These are phyloP conservation scores for Ashinkailepas kermadecensis DNA, from an alignment of 2,888 invertebrate genomes.

Conservation along the genomic window DNA sequence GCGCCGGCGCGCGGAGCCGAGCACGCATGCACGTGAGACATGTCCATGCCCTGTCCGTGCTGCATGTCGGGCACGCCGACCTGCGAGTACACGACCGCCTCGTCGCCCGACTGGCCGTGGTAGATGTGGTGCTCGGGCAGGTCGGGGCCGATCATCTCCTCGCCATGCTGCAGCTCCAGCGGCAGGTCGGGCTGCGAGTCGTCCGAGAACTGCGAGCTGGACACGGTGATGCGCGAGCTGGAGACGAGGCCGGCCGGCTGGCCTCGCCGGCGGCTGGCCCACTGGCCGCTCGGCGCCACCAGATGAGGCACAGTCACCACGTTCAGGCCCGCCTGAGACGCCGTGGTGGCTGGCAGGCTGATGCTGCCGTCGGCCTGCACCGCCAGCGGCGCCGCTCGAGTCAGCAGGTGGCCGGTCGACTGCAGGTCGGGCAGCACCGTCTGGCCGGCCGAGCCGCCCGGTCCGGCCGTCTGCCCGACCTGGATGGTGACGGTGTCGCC, in stretches of 20 bases:
- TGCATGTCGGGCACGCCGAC: not conserved
- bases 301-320: not conserved
- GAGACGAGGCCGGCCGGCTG: not conserved
- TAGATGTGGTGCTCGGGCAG: not conserved
- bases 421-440: conserved; percentile 9
- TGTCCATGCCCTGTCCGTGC: not conserved
- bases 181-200: too few relatives aligned
- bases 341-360: not conserved
- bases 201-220: not conserved
- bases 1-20: too few relatives aligned
- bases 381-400: not conserved
- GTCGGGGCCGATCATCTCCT: not conserved
- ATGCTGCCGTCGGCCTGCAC: not conserved
- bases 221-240: not conserved
- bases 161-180: not conserved
- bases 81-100: not conserved
- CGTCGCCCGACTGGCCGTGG: not conserved
- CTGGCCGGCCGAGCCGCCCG: not conserved
- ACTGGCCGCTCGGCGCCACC: not conserved
- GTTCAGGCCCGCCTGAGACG: not conserved
- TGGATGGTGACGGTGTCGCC: not conserved
- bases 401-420: not conserved
- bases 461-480: not conserved
- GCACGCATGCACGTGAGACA: too few relatives aligned
- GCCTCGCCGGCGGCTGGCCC: not conserved